Conservation (phyloP, 2,888 invertebrate genomes). For the Nowickia ferox region DNA sequence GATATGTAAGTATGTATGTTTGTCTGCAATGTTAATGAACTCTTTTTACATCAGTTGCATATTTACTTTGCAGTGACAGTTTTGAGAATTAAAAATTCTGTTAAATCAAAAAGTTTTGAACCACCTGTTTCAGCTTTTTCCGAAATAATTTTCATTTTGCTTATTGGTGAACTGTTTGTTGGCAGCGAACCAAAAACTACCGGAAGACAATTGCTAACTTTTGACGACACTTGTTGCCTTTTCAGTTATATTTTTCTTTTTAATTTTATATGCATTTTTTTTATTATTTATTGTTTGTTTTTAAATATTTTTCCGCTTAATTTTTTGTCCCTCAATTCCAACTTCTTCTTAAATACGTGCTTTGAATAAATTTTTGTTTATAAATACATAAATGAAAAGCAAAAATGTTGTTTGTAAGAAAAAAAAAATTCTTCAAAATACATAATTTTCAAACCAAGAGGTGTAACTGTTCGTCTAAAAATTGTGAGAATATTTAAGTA, state of each 20-base stretch:
- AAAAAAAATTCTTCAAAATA: slow-evolving; percentile 20
- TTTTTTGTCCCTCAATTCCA: slow-evolving; percentile 40
- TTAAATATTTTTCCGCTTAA: slow-evolving; percentile 20
- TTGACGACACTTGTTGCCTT: slow-evolving; percentile 66
- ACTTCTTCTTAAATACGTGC: slow-evolving; percentile 66
- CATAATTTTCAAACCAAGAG: neutral
- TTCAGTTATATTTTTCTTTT: slow-evolving; percentile 49
- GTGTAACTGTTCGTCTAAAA: neutral
- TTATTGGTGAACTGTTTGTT: slow-evolving; percentile 17
- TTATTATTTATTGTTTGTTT: slow-evolving; percentile 18
- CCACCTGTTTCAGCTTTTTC: slow-evolving; percentile 47
- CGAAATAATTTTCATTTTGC: neutral
- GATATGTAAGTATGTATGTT: neutral
- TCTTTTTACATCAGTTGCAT: slow-evolving; percentile 3
- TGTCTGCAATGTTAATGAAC: slow-evolving; percentile 52
- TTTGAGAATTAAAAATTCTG: slow-evolving; percentile 17
- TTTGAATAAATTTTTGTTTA: slow-evolving; percentile 53
- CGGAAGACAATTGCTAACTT: slow-evolving; percentile 56
- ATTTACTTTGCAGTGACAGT: slow-evolving; percentile 16
- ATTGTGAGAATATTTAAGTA: neutral
- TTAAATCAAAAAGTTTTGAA: slow-evolving; percentile 12
- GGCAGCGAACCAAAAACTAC: slow-evolving; percentile 57
- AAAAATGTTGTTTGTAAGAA: slow-evolving; percentile 21
- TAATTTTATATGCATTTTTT: slow-evolving; percentile 6
- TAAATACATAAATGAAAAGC: slow-evolving; percentile 31